Base-by-base conservation (phyloP, 2,888 invertebrate genomes). In the Thereva nobilitata region DNA sequence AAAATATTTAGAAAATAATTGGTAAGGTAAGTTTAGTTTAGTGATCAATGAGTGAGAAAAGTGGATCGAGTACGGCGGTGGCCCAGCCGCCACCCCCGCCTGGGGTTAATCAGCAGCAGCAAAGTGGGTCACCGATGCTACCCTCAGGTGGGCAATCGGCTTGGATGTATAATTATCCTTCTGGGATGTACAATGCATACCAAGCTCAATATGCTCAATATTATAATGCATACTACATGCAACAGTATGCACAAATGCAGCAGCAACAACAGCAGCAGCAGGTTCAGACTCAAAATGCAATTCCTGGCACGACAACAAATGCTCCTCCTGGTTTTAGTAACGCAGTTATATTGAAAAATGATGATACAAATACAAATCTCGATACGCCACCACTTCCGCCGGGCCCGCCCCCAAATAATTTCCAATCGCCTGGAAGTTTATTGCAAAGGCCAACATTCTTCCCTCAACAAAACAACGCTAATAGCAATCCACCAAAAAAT, bases 371-470 rank as follows among this genome's bases (percentile, higher is more conserved):
- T 63, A 68, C 80, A 64, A 79, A 80, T 71, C 78, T 80, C 55
- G 81, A 81, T 70, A 78, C 83, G 69, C 84, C 86, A n/a, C 86
- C 86, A 67, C 78, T 86, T 69, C 87, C 87, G 10, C 83, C 86
- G 42, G 85, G 85, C 61, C 85, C 86, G 56, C 84, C 85, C 23
- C 76, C 76, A 52, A 57, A 49, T 56, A 52, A 40, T 66, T 84
- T 84, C 56, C 79, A 82, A 10, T 73, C 66, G 5, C 72, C 73
- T 5, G 73, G 74, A 42, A 75, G 72, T 56, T 73, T 77, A 63
- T 73, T 76, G 68, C 80, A 80, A 57, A 79, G 82, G 41, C 81
- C 82, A 50, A 77, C 80, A 37, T 74, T 73, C 54, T 70, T 67
- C 54, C 61, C 66, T 9, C 68, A 53, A 10, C 72, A 70, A 52